Evolutionary conservation across 2,888 invertebrate species (phyloP).

Genomic region (Argyra leucocephala): DNA sequence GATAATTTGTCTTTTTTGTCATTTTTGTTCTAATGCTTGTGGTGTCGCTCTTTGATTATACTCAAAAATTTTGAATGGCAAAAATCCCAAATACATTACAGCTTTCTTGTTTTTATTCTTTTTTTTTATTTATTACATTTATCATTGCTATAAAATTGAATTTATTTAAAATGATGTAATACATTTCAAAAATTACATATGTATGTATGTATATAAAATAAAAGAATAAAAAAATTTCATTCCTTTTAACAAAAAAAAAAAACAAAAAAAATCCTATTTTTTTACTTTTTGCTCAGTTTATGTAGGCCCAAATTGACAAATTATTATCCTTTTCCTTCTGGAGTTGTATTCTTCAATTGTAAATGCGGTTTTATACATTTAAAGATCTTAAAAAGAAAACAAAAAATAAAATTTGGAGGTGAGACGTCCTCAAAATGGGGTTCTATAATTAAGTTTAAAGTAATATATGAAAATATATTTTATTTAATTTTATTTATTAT

Average conservation of each 20-base stretch:
- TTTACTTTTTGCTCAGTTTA: too few species aligned
- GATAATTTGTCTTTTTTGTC: too few species aligned
- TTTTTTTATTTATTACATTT: neutral
- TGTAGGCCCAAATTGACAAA: neutral
- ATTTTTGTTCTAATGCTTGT: too few species aligned
- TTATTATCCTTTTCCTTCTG: neutral
- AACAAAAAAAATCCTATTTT: too few species aligned
- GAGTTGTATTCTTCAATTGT: neutral
- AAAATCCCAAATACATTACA: too few species aligned
- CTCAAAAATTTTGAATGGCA: too few species aligned
- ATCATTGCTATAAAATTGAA: neutral
- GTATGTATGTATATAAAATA: too few species aligned
- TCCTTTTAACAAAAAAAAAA: too few species aligned
- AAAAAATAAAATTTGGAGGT: too few species aligned
- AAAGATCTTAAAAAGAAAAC: neutral
- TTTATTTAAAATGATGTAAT: slow-evolving; percentile 6
- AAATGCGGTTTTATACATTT: neutral
- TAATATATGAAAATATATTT: neutral
- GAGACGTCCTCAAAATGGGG: neutral
- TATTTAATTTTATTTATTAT: neutral
- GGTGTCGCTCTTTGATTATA: neutral
- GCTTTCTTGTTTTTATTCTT: neutral
- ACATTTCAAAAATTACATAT: neutral
- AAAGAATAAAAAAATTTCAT: too few species aligned
- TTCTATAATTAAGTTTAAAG: neutral